These are phyloP conservation scores for Drosophila acutilabella DNA, from an alignment of 2,888 invertebrate species.

Conservation along the genomic window DNA sequence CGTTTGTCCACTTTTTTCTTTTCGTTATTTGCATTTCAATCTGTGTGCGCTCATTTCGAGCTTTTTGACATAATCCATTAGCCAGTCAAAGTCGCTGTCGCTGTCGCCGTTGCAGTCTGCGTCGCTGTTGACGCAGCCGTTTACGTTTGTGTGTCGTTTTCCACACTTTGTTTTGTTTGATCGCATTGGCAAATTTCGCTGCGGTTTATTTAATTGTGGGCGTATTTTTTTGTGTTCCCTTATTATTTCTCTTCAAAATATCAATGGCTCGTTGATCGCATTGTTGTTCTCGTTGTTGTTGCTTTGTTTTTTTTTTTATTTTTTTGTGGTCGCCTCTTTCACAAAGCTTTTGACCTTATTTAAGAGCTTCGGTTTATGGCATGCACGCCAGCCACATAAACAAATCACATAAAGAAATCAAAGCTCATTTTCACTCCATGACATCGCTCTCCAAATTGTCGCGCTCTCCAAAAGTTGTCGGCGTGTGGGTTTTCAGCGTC, in stretches of 20 bases:
- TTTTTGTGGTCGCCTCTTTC: constrained; percentile 12
- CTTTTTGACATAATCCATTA: constrained; percentile 56
- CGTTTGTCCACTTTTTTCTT: too few species aligned
- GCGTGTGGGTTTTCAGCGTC: constrained; percentile 66
- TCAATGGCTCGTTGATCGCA: constrained; percentile 61
- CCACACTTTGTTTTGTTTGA: constrained; percentile 53
- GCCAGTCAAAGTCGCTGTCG: constrained; percentile 19
- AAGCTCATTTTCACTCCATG: constrained; percentile 79
- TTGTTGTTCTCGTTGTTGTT: constrained; percentile 20
- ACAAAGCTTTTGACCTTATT: constrained; percentile 71
- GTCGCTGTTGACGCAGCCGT: constrained; percentile 23
- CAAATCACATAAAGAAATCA: constrained; percentile 75
- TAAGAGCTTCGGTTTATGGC: constrained; percentile 64
- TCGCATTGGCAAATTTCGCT: constrained; percentile 74
- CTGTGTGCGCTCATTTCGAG: constrained; percentile 47
- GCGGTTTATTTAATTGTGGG: constrained; percentile 66
- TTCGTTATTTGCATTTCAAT: constrained; percentile 60
- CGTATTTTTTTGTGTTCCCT: constrained; percentile 53
- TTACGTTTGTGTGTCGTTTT: constrained; percentile 55
- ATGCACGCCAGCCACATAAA: constrained; percentile 62
- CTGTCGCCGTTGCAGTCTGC: constrained; percentile 10
- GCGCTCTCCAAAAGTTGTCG: constrained; percentile 40
- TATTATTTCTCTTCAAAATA: constrained; percentile 56
- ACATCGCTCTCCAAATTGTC: constrained; percentile 52
- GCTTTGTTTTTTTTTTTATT: background rate